Percentiles rank a stretch among this genome's conserved stretches.
Evolutionary conservation across 2,888 invertebrate species (phyloP).

Genomic region (Therioaphis trifolii): DNA sequence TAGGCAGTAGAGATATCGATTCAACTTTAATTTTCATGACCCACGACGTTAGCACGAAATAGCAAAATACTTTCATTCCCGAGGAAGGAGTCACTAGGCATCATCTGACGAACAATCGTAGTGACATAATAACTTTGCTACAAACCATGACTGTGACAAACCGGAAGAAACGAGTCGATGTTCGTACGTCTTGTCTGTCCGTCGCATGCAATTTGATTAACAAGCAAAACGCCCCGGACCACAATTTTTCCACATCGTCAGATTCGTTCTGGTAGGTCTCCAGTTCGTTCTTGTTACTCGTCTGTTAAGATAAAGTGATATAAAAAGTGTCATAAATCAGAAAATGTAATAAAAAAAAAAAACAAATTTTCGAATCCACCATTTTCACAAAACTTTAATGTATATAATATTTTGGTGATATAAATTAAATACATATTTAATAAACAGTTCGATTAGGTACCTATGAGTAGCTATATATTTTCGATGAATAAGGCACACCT

Average conservation of each 20-base stretch:
- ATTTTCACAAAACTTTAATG: too few species aligned
- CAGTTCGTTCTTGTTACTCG: too few species aligned
- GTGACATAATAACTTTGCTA: too few species aligned
- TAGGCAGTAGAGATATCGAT: constrained; percentile 55
- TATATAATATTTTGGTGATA: too few species aligned
- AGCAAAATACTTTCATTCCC: not conserved
- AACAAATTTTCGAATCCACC: too few species aligned
- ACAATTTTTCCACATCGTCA: not conserved
- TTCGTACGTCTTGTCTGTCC: not conserved
- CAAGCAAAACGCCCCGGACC: not conserved
- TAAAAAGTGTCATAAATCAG: not conserved
- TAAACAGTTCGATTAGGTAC: too few species aligned
- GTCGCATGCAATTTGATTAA: constrained; percentile 14
- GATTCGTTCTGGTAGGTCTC: not conserved
- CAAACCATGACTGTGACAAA: constrained; percentile 43
- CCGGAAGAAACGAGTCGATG: constrained; percentile 37
- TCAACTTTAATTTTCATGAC: constrained; percentile 55
- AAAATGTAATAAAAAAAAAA: not conserved
- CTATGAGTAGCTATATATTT: too few species aligned
- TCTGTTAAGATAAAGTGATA: too few species aligned
- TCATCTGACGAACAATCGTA: not conserved
- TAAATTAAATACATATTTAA: not conserved
- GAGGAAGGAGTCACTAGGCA: not conserved
- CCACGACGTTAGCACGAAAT: constrained; percentile 2
- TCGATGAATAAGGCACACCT: too few species aligned